Evolutionary conservation across 2,888 invertebrate species (phyloP).

Genomic region (Chalcis sispes): DNA sequence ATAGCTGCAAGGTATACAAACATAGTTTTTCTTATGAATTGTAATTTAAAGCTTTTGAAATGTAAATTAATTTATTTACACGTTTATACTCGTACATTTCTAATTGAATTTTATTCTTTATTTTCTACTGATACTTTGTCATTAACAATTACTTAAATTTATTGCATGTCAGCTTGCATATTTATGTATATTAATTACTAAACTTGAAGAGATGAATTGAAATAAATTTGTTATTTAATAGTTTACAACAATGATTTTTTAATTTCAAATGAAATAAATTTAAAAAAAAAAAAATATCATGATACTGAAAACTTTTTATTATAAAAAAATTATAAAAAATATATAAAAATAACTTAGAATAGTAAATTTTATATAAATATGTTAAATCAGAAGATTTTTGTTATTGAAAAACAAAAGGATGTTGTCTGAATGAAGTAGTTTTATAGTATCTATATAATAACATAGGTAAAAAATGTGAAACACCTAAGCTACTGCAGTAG

Average conservation of each 20-base stretch:
- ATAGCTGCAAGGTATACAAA: neutral
- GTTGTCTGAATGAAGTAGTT: slow-evolving; percentile 44
- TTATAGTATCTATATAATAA: slow-evolving; percentile 18
- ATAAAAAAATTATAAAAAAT: slow-evolving; percentile 6
- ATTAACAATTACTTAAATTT: slow-evolving; percentile 32
- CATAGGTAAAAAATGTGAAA: slow-evolving; percentile 24
- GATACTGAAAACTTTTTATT: too few species aligned
- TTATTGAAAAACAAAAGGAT: slow-evolving; percentile 41
- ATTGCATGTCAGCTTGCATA: slow-evolving; percentile 50
- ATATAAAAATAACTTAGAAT: slow-evolving; percentile 15
- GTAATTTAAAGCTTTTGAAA: slow-evolving; percentile 12
- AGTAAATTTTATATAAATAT: slow-evolving; percentile 27
- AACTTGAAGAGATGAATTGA: slow-evolving; percentile 19
- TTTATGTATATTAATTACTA: slow-evolving; percentile 26
- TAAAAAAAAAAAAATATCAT: slow-evolving; percentile 5
- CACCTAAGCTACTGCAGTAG: slow-evolving; percentile 37
- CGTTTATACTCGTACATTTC: slow-evolving; percentile 4
- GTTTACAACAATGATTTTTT: neutral
- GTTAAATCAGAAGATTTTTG: neutral
- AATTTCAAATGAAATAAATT: slow-evolving; percentile 6
- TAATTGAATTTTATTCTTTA: neutral
- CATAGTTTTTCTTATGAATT: neutral
- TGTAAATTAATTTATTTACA: neutral
- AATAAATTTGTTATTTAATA: neutral
- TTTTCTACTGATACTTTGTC: slow-evolving; percentile 34